A percentile compares a stretch with the other conserved stretches of the same genome.
phyloP scores from a whole-genome alignment of 1,140 invertebrate species.

The Leptinotarsa lineolata region DNA sequence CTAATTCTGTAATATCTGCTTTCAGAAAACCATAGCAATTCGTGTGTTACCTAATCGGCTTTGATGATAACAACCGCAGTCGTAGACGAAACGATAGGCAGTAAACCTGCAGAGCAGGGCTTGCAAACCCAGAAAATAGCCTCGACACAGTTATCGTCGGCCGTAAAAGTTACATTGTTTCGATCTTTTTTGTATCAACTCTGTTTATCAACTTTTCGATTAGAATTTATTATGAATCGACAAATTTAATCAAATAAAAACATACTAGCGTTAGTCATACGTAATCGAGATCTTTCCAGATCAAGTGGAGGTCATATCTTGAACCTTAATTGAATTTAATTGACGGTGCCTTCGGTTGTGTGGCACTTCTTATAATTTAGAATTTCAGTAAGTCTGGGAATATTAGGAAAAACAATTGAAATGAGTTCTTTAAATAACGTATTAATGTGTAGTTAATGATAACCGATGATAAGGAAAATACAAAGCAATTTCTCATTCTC shows the following conservation, averaged over 20 bases:
- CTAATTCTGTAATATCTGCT: too few species aligned
- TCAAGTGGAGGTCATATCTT: background rate
- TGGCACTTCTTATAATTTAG: background rate
- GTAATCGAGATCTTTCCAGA: background rate
- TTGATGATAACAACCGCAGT: too few species aligned
- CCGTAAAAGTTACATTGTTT: too few species aligned
- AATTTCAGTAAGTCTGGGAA: background rate
- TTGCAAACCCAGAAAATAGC: too few species aligned
- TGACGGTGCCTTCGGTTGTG: background rate
- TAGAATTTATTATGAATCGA: background rate
- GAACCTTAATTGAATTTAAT: constrained; percentile 1
- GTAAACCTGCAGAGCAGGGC: too few species aligned
- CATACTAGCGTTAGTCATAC: background rate
- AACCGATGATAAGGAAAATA: constrained; percentile 25
- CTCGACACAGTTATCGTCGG: too few species aligned
- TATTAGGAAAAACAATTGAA: background rate
- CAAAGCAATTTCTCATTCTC: constrained; percentile 18
- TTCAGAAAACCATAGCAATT: too few species aligned
- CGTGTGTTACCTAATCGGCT: too few species aligned
- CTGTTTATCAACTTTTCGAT: too few species aligned
- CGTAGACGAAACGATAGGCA: too few species aligned
- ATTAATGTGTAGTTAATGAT: constrained; percentile 31
- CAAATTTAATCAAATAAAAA: background rate
- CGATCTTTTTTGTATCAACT: too few species aligned
- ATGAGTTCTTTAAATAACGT: background rate